These are phyloP conservation scores for Hirudinaria manillensis DNA, from an alignment of 2,888 invertebrate genomes.

Conservation along the genomic window DNA sequence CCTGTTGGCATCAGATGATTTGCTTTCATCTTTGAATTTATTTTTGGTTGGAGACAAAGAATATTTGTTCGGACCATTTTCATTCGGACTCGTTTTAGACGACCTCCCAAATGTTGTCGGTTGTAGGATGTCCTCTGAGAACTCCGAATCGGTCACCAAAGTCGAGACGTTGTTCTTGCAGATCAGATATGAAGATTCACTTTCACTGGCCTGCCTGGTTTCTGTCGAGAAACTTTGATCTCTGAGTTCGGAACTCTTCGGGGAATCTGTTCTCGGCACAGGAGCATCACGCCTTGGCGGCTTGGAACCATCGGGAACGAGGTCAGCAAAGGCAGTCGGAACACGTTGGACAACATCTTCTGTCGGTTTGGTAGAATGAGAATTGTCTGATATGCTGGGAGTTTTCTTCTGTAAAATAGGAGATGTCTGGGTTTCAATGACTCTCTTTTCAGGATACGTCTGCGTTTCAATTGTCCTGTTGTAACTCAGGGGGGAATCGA, in stretches of 20 bases:
- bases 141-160: neutral
- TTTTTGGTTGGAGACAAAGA: neutral
- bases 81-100: neutral
- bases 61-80: neutral
- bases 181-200: neutral
- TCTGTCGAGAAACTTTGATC: neutral
- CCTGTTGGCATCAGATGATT: neutral
- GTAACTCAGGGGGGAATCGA: neutral
- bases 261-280: neutral
- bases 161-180: neutral
- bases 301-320: neutral
- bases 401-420: neutral
- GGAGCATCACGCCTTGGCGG: neutral
- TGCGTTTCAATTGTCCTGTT: slow-evolving; percentile 36
- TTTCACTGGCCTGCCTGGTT: neutral
- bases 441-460: slow-evolving; percentile 36
- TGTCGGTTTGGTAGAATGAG: neutral
- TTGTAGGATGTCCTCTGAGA: neutral
- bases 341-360: neutral
- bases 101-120: neutral
- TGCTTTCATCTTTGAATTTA: neutral
- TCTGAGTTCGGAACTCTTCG: slow-evolving; percentile 3
- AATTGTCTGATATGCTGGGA: neutral
- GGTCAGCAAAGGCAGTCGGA: neutral
- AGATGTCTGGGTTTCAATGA: slow-evolving; percentile 38